Percentiles rank a stretch among this genome's conserved stretches.
These are phyloP conservation scores for Neopelma chrysocephalum DNA, from an alignment of 2,797 vertebrate species.

Conservation along the genomic window DNA sequence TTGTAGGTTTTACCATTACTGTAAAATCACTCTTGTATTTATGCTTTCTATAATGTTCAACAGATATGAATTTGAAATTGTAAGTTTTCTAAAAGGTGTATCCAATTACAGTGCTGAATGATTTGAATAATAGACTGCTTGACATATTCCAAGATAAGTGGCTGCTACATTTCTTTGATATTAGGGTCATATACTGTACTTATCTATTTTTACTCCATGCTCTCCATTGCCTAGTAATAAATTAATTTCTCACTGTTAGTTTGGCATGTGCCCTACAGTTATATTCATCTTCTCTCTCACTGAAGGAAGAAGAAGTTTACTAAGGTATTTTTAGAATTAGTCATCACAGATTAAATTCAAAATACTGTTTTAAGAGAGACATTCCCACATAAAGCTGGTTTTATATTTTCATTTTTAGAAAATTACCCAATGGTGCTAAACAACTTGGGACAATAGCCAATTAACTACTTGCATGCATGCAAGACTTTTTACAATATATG, in stretches of 20 bases:
- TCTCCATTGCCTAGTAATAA: constrained; percentile 81
- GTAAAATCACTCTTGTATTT: constrained; percentile 18
- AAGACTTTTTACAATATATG: neutral
- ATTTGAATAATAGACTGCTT: constrained; percentile 86
- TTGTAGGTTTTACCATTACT: neutral
- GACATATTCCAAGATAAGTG: constrained; percentile 76
- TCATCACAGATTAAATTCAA: constrained; percentile 4
- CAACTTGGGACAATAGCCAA: neutral
- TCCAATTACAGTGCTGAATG: constrained; percentile 83
- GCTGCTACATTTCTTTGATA: constrained; percentile 78
- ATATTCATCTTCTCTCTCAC: constrained; percentile 81
- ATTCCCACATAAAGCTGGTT: neutral
- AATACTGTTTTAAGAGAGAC: neutral
- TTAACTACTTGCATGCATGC: neutral
- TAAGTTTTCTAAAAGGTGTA: constrained; percentile 84
- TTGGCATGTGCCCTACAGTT: constrained; percentile 77
- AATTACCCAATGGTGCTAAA: neutral
- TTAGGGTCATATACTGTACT: constrained; percentile 85
- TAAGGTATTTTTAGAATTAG: constrained; percentile 30
- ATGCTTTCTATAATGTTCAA: constrained; percentile 53
- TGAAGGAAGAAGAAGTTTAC: constrained; percentile 62
- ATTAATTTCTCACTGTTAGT: constrained; percentile 83
- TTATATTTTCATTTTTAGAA: neutral
- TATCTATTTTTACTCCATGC: constrained; percentile 84
- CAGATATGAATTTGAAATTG: constrained; percentile 55